A percentile compares a stretch with the other conserved stretches of the same genome.
phyloP scores from a whole-genome alignment of 2,113 vertebrate species.

The Pyxicephalus adspersus region DNA sequence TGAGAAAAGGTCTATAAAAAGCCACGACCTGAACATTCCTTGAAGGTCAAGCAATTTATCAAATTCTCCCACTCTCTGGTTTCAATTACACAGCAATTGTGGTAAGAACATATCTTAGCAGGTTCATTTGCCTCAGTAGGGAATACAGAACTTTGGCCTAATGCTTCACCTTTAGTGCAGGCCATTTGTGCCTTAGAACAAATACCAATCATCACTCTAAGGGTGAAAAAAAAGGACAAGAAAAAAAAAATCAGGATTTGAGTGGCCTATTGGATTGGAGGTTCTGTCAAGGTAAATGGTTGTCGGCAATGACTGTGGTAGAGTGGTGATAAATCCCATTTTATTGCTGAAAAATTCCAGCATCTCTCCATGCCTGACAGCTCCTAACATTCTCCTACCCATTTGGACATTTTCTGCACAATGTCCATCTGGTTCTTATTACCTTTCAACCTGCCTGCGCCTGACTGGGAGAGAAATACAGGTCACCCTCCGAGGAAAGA shows the following conservation, averaged over 20 bases:
- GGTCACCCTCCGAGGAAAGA: conserved; percentile 75
- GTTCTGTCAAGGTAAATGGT: conserved; percentile 83
- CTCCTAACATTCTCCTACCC: conserved; percentile 92
- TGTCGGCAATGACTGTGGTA: conserved; percentile 88
- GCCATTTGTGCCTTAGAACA: conserved; percentile 85
- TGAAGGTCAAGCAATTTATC: conserved; percentile 98
- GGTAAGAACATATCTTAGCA: conserved; percentile 96
- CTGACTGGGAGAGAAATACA: conserved; percentile 80
- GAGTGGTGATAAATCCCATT: conserved; percentile 98
- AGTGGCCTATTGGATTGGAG: conserved; percentile 76
- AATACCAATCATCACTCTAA: conserved; percentile 83
- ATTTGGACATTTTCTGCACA: conserved; percentile 93
- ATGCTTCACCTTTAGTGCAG: conserved; percentile 81
- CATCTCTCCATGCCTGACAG: conserved; percentile 98
- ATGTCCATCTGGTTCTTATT: conserved; percentile 99
- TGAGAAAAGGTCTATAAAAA: conserved; percentile 85
- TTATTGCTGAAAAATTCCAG: conserved; percentile 99
- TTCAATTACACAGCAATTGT: conserved; percentile 98
- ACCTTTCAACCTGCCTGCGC: conserved; percentile 84
- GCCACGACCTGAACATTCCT: conserved; percentile 97
- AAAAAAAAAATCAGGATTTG: conserved; percentile 76
- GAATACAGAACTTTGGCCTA: conserved; percentile 87
- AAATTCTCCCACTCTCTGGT: conserved; percentile 98
- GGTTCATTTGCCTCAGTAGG: conserved; percentile 98
- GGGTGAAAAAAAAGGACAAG: conserved; percentile 66